phyloP scores from a whole-genome alignment of 1,140 invertebrate species.

The Magallana angulata region DNA sequence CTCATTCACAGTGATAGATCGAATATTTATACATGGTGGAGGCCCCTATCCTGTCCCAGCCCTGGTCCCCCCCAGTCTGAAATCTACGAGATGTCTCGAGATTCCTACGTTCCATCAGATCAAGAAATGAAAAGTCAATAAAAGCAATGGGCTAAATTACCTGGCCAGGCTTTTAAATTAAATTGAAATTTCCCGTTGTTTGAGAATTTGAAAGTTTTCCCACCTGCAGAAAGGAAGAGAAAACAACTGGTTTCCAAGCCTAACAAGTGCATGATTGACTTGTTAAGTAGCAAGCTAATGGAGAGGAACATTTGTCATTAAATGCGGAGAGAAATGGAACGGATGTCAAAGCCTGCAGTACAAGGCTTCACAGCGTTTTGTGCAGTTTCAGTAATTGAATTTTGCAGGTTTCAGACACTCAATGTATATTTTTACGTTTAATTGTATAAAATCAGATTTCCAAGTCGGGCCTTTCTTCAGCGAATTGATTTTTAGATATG shows the following conservation, averaged over 20 bases:
- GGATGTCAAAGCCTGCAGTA: not conserved
- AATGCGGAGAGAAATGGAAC: not conserved
- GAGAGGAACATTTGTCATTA: not conserved
- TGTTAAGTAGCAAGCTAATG: not conserved
- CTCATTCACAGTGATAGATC: too few relatives aligned
- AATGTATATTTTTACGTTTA: not conserved
- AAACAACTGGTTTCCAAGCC: not conserved
- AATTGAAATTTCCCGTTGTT: conserved; percentile 12
- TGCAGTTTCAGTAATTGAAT: not conserved
- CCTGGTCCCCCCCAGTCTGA: too few relatives aligned
- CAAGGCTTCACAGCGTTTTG: not conserved
- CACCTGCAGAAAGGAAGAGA: not conserved
- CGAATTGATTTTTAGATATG: too few relatives aligned
- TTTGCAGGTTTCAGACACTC: not conserved
- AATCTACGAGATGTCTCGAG: not conserved
- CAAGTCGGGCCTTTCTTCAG: too few relatives aligned
- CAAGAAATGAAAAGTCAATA: conserved; percentile 18
- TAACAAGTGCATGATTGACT: conserved; percentile 18
- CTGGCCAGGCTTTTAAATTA: conserved; percentile 8
- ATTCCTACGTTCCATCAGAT: not conserved
- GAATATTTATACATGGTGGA: too few relatives aligned
- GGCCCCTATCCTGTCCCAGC: too few relatives aligned
- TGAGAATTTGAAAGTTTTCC: conserved; percentile 15
- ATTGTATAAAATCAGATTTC: too few relatives aligned
- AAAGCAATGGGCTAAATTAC: not conserved